Conservation (phyloP, 2,888 invertebrate species). For the Phytoseiulus persimilis region DNA sequence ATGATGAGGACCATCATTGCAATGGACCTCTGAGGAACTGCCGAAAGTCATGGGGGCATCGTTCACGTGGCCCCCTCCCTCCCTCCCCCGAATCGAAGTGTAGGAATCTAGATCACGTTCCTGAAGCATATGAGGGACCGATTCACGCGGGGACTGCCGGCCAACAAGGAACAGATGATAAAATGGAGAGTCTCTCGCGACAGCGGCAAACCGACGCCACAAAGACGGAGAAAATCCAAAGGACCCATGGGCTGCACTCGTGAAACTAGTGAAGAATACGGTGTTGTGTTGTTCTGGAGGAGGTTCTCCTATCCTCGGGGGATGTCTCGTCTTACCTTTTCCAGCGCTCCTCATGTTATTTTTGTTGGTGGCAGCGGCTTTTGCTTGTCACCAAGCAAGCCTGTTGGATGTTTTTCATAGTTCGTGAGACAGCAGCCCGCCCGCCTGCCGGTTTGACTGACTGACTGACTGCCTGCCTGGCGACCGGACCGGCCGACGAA, state of each 20-base stretch:
- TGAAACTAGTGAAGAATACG: background rate
- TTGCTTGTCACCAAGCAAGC: background rate
- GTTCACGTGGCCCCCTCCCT: too few species aligned
- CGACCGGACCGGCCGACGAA: background rate
- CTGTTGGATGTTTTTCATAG: background rate
- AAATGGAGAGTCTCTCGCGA: too few species aligned
- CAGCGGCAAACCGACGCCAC: background rate
- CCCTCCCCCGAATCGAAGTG: too few species aligned
- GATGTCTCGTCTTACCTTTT: conserved; percentile 5
- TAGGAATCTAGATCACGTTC: too few species aligned
- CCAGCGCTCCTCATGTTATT: background rate
- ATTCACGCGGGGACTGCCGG: too few species aligned
- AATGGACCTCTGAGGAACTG: too few species aligned
- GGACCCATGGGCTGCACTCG: background rate
- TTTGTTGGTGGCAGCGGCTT: background rate
- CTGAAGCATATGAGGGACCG: too few species aligned
- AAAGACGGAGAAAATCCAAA: background rate
- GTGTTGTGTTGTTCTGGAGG: background rate
- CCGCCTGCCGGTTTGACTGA: background rate
- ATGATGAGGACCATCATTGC: too few species aligned
- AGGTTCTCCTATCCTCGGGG: background rate
- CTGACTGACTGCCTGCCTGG: too few species aligned
- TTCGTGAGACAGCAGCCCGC: background rate
- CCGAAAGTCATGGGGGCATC: too few species aligned
- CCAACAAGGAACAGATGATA: too few species aligned